Conservation (phyloP, 2,113 vertebrate genomes). For the Rynchops niger region DNA sequence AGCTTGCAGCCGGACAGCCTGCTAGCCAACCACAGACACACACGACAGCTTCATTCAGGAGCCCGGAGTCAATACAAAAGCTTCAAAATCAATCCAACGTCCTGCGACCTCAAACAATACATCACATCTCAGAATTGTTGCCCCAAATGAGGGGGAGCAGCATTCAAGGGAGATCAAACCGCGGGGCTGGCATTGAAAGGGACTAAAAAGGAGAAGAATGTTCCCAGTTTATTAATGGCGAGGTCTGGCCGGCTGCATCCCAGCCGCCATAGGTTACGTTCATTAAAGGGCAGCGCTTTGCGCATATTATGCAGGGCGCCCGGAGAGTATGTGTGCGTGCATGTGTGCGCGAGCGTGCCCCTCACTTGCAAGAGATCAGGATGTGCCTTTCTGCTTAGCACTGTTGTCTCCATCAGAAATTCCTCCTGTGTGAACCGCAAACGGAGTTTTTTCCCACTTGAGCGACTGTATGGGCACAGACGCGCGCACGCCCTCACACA, state of each 20-base stretch:
- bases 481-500: background rate
- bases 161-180: constrained; percentile 83
- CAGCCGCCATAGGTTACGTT: constrained; percentile 22
- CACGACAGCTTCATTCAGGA: constrained; percentile 87
- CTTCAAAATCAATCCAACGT: constrained; percentile 85
- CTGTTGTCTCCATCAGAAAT: constrained; percentile 40
- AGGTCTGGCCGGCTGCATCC: constrained; percentile 38
- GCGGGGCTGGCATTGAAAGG: constrained; percentile 69
- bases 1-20: constrained; percentile 86
- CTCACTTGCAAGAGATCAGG: constrained; percentile 48
- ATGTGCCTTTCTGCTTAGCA: constrained; percentile 41
- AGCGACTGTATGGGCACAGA: background rate
- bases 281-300: constrained; percentile 26
- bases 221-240: constrained; percentile 69
- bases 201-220: constrained; percentile 53
- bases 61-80: constrained; percentile 79
- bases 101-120: constrained; percentile 81
- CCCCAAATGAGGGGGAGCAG: constrained; percentile 77
- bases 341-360: background rate
- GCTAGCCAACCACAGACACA: constrained; percentile 81
- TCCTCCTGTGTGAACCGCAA: constrained; percentile 54
- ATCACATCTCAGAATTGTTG: constrained; percentile 80
- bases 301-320: constrained; percentile 7
- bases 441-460: constrained; percentile 55
- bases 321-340: constrained; percentile 1